Base-by-base conservation (phyloP, 37 sponge, comb jelly and placozoan species). In the Bolinopsis microptera region DNA sequence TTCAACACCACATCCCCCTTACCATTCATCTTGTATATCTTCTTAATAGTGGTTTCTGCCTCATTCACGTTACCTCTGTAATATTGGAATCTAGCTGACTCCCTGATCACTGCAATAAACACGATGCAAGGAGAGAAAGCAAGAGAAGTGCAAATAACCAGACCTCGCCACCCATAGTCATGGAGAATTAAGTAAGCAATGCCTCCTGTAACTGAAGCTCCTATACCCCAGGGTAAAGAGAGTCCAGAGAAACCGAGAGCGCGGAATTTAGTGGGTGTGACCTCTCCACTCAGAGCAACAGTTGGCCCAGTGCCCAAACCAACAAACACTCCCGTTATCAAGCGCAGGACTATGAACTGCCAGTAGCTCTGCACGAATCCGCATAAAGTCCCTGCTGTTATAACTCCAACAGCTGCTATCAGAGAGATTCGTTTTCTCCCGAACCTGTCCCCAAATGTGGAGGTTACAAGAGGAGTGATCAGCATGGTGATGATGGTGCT, bases 281-380 rank as follows among this genome's bases (percentile, higher is more conserved):
- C 74, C 27, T 70, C 74, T 3, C 74, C 74, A 70, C 74, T 70
- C 74, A 70, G n/a, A 70, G 74, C 74, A 3, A 70, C 27, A 3
- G 27, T 18, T 18, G 74, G 74, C 8, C 74, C 74, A 3, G 74
- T 25, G 23, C 74, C 74, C 18, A 24, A 28, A 2, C 74, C 74
- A 25, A 70, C 27, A 30, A 70, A 70, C 23, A 70, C 5, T 23
- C 74, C 74, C n/a, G 27, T 9, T 2, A 70, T 9, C 2, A 70
- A 28, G 3, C 74, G 18, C 74, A 70, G 74, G 28, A 24, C 2
- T 25, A 70, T 25, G 27, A 70, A 70, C 27, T 70, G 74, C 74
- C 74, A 70, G 74, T 70, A 70, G 27, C 28, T 24, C 27, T 70
- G 8, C 28, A 30, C 18, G 27, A 70, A 70, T 30, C 28, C 74